These are phyloP conservation scores for Zoanthus gigantus DNA, from an alignment of 92 coral and sea anemone genomes.

Conservation along the genomic window DNA sequence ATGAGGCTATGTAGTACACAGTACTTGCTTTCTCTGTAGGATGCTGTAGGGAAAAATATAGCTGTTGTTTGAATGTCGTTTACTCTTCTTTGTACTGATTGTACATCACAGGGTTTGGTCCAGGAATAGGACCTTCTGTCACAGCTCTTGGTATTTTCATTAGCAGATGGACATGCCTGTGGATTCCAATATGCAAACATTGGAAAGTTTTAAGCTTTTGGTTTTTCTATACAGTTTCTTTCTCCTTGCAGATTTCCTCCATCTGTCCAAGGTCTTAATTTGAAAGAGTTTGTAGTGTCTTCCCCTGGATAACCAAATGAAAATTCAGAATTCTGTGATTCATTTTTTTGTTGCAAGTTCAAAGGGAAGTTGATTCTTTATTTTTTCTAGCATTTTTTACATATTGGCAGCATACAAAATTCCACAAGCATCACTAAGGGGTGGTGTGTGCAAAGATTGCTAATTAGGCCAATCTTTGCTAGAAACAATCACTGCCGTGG, in stretches of 20 bases:
- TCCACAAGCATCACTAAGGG: no score
- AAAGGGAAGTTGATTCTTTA: no score
- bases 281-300: no score
- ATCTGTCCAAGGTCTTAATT: background rate
- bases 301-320: no score
- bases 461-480: no score
- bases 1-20: background rate
- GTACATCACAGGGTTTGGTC: background rate
- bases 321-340: background rate
- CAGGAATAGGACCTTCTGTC: background rate
- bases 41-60: background rate
- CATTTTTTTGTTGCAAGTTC: background rate
- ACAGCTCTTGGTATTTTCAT: background rate
- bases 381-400: no score
- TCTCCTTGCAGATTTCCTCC: background rate
- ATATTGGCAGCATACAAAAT: no score
- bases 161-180: slow-evolving; percentile 1
- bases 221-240: background rate
- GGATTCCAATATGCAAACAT: background rate
- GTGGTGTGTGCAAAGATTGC: no score
- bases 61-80: background rate
- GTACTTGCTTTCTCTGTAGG: background rate
- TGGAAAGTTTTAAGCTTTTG: slow-evolving; percentile 11
- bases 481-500: no score
- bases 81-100: background rate